These are phyloP conservation scores for Platorchestia sp. DNA, from an alignment of 1,140 invertebrate species.

Conservation along the genomic window DNA sequence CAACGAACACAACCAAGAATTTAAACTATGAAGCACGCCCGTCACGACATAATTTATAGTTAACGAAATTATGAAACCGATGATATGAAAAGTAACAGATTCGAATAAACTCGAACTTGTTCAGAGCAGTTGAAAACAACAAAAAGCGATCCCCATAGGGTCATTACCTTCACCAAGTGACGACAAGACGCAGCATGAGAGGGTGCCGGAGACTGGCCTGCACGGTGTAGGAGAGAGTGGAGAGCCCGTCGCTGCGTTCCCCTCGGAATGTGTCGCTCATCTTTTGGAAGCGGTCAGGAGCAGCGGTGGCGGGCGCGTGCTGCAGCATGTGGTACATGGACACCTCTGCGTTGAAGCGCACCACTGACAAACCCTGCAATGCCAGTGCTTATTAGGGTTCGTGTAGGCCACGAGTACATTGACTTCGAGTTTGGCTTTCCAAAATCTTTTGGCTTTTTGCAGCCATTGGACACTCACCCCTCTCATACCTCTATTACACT, in stretches of 20 bases:
- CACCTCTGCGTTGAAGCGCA: constrained; percentile 79
- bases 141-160: neutral
- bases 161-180: constrained; percentile 13
- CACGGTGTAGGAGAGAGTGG: neutral
- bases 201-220: neutral
- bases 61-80: neutral
- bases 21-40: neutral
- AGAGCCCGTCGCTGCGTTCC: neutral
- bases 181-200: neutral
- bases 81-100: neutral
- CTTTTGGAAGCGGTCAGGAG: constrained; percentile 23
- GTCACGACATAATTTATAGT: neutral
- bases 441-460: too few relatives aligned
- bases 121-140: neutral
- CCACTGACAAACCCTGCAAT: constrained; percentile 74
- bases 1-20: neutral
- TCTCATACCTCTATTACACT: too few relatives aligned
- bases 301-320: constrained; percentile 53
- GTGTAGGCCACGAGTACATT: too few relatives aligned
- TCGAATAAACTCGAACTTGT: neutral
- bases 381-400: neutral
- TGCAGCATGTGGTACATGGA: constrained; percentile 72
- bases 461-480: too few relatives aligned
- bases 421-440: too few relatives aligned
- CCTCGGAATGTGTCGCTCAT: neutral